Evolutionary conservation across 2,797 vertebrate species (phyloP).

Genomic region (Lithobates pipiens): DNA sequence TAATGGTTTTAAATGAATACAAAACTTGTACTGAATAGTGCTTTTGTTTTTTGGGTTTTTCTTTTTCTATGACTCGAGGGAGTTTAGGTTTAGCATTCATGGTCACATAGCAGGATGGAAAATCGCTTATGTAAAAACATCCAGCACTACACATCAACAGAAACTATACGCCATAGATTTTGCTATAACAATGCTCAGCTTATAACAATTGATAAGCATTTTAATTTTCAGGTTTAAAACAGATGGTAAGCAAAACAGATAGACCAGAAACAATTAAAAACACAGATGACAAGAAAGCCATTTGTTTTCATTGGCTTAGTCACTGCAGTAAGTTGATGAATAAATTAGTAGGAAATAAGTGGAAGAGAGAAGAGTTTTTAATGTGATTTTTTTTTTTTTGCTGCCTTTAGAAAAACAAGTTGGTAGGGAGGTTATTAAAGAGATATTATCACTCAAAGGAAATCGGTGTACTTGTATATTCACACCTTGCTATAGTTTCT

Average conservation of each 20-base stretch:
- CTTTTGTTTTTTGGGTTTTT: too few species aligned
- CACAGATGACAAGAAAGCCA: slow-evolving; percentile 20
- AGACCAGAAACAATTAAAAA: slow-evolving; percentile 15
- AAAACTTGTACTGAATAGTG: too few species aligned
- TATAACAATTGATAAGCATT: slow-evolving; percentile 8
- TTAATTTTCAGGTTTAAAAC: slow-evolving; percentile 12
- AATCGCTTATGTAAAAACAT: neutral
- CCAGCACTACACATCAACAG: neutral
- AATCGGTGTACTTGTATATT: too few species aligned
- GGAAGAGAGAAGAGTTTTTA: neutral
- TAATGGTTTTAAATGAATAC: too few species aligned
- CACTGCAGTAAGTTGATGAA: slow-evolving; percentile 6
- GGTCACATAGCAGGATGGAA: neutral
- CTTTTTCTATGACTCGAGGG: too few species aligned
- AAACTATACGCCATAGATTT: neutral
- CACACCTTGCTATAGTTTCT: neutral
- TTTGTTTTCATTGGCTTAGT: slow-evolving; percentile 17
- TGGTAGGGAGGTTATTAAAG: neutral
- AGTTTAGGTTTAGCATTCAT: too few species aligned
- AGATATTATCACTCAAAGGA: neutral
- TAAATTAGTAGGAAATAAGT: slow-evolving; percentile 15
- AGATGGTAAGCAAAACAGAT: neutral
- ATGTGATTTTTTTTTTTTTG: neutral
- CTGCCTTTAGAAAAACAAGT: neutral
- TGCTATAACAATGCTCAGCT: neutral